Evolutionary conservation across 2,797 vertebrate genomes (phyloP).

Genomic region (Spinus pinus): DNA sequence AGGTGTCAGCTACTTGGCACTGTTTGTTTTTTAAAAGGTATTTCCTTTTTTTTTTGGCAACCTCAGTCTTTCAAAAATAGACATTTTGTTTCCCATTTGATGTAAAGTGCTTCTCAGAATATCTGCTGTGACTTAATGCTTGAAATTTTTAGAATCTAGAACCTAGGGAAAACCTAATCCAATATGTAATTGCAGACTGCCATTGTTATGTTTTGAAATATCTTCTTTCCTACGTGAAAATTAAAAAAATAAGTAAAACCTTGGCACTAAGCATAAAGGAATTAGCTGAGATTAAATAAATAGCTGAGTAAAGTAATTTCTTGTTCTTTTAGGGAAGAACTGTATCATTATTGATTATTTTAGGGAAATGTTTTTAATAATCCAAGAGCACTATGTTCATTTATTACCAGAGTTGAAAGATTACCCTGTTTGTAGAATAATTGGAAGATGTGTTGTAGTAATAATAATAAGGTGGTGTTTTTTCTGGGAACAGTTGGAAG

Average conservation of each 20-base stretch:
- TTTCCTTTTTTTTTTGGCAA: slow-evolving; percentile 54
- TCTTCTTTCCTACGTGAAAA: slow-evolving; percentile 40
- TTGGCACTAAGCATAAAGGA: slow-evolving; percentile 31
- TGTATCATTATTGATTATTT: not conserved
- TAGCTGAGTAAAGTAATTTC: not conserved
- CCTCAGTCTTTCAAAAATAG: slow-evolving; percentile 52
- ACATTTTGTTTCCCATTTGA: slow-evolving; percentile 47
- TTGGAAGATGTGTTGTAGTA: not conserved
- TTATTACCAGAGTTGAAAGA: not conserved
- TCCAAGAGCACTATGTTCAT: not conserved
- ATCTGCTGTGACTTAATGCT: slow-evolving; percentile 51
- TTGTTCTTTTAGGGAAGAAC: not conserved
- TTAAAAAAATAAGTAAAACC: slow-evolving; percentile 25
- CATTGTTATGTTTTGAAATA: slow-evolving; percentile 6
- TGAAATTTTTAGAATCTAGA: slow-evolving; percentile 52
- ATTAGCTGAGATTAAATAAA: slow-evolving; percentile 18
- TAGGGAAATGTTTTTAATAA: not conserved
- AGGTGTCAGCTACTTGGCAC: slow-evolving; percentile 49
- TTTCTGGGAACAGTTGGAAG: not conserved
- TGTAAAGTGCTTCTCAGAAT: slow-evolving; percentile 60
- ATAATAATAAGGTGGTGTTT: not conserved
- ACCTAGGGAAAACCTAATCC: slow-evolving; percentile 37
- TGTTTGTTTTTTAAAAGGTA: slow-evolving; percentile 39
- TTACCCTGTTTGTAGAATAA: not conserved
- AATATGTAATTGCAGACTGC: slow-evolving; percentile 30